Base-by-base conservation (phyloP, 2,888 invertebrate genomes). In the Diplolepis rosae region DNA sequence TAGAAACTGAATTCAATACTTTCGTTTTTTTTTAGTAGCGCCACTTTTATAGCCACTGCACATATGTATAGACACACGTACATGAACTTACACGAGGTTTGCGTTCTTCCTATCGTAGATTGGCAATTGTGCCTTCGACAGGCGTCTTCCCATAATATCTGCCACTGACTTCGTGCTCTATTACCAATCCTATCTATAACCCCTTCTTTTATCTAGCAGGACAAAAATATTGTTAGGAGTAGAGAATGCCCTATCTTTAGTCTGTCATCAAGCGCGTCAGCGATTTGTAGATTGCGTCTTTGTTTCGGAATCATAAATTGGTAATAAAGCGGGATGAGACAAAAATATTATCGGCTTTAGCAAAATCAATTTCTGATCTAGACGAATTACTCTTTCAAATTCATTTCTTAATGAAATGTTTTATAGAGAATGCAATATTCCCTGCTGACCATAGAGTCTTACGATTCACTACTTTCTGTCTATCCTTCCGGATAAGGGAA, bases 1-100 rank as follows among this genome's bases (percentile, higher is more conserved):
- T 69, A 69, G 70, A 68, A 71, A 74, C 48, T 30, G 45, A 71
- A 68, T 65, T 71, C 68, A 71, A 68, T 71, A 67, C 50, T 45
- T 32, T 61, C 54, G 28, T 54, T 42, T 54, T 65, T 68, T 71
- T 70, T 70, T 35, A 39, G 66, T 45, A 35, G 51, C 65, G 27
- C 22, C 22, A 4, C 15, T 30, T 54, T 54, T 30, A 45, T 45
- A 18, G 45, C 6, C 7, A 3, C 7, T 45, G 9, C 15, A 45
- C 18, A 45, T 6, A 45, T 30, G 54, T 27, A 27, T 27, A 54
- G 28, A 54, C 18, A 54, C 30, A 30, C 15, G 11, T 30, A 0
- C 15, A n/a, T 15, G 9, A 28, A 18, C 30, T 11, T 50, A 50
- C 22, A 18, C 24, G 18, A 18, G 7, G 9, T 18, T 45, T 18